Evolutionary conservation across 2,888 invertebrate species (phyloP).

Genomic region (Nomada lathburiana): DNA sequence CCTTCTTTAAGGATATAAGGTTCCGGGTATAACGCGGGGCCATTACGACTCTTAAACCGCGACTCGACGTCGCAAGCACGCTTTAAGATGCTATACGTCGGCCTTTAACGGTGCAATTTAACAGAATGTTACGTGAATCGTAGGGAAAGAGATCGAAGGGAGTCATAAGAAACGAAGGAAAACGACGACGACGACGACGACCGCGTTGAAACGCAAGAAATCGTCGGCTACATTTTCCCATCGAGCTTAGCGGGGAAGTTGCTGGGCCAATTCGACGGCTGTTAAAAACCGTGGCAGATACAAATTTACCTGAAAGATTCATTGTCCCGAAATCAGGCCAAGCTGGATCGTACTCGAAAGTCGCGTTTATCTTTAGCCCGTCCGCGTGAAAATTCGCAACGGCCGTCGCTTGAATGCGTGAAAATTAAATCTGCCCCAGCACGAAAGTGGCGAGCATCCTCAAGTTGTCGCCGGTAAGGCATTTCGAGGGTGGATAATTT

Average conservation of each 20-base stretch:
- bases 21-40: background rate
- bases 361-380: no score
- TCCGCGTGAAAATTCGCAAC: no score
- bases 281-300: constrained; percentile 12
- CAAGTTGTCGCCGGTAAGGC: background rate
- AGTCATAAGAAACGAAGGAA: background rate
- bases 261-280: constrained; percentile 2
- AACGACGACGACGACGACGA: background rate
- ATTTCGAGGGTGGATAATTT: constrained; percentile 35
- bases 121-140: constrained; percentile 16
- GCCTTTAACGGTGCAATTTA: constrained; percentile 44
- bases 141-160: background rate
- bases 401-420: no score
- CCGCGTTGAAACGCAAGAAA: constrained; percentile 18
- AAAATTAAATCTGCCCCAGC: no score
- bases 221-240: constrained; percentile 26
- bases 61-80: constrained; percentile 20
- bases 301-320: constrained; percentile 25
- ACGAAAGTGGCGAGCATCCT: background rate
- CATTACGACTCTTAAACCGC: constrained; percentile 43
- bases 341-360: background rate
- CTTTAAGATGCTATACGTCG: constrained; percentile 11
- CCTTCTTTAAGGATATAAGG: background rate
- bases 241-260: constrained; percentile 17
- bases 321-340: constrained; percentile 12